Evolutionary conservation across 2,113 vertebrate species (phyloP).

Genomic region (Pelodiscus sinensis): DNA sequence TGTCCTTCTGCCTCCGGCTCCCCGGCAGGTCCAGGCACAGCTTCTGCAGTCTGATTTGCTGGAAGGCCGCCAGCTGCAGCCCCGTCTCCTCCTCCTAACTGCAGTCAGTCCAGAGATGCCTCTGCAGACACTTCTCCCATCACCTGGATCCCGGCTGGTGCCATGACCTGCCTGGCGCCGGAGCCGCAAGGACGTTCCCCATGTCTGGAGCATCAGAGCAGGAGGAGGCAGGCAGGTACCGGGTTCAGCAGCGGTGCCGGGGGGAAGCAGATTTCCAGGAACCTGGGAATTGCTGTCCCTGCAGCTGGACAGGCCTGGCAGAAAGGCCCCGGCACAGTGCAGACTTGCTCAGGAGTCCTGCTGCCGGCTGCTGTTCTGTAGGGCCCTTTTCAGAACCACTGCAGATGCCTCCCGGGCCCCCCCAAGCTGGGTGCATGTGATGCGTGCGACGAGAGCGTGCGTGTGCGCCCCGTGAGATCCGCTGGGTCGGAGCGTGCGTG

Average conservation of each 20-base stretch:
- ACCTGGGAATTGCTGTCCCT: neutral
- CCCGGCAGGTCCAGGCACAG: neutral
- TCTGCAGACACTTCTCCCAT: neutral
- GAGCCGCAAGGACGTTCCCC: accelerated
- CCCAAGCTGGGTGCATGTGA: accelerated
- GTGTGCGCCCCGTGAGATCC: neutral
- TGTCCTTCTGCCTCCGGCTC: slow-evolving; percentile 12
- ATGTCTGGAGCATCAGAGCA: accelerated
- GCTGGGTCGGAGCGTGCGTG: neutral
- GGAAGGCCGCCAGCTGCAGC: slow-evolving; percentile 47
- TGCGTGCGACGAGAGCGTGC: neutral
- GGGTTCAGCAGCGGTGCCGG: neutral
- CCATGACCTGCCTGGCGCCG: neutral
- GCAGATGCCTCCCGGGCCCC: accelerated
- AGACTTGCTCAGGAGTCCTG: neutral
- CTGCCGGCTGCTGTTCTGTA: neutral
- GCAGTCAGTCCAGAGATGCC: slow-evolving; percentile 34
- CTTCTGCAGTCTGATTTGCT: slow-evolving; percentile 52
- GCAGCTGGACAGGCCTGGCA: neutral
- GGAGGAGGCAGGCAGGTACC: neutral
- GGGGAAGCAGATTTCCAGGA: accelerated
- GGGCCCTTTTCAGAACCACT: neutral
- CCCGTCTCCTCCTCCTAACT: slow-evolving; percentile 47
- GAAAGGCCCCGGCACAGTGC: neutral
- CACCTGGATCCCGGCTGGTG: accelerated